A percentile compares a stretch with the other conserved stretches of the same genome.
Conservation (phyloP, 2,888 invertebrate genomes). For the Cephus nigrinus region DNA sequence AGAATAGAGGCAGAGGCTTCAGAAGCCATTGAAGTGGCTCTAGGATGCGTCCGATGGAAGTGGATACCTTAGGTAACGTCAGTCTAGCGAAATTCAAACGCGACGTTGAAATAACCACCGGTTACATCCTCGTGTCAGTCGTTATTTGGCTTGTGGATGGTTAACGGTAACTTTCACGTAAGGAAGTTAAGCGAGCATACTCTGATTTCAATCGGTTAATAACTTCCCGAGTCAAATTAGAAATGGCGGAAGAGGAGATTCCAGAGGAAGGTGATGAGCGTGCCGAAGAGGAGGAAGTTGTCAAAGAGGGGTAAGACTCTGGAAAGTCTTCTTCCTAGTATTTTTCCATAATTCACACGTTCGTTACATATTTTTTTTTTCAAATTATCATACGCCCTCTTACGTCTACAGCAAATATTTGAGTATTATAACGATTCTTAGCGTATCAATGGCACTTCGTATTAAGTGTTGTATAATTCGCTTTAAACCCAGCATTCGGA, state of each 20-base stretch:
- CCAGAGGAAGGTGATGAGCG: neutral
- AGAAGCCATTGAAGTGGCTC: conserved; percentile 46
- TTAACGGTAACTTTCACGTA: neutral
- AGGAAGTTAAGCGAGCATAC: neutral
- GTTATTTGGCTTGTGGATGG: neutral
- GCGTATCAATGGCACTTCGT: neutral
- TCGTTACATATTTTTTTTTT: neutral
- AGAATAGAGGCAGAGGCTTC: conserved; percentile 55
- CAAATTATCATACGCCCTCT: neutral
- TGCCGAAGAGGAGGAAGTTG: conserved; percentile 24
- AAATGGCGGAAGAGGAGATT: conserved; percentile 45
- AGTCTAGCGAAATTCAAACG: conserved; percentile 7
- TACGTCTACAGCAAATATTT: neutral
- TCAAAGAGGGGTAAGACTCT: conserved; percentile 43
- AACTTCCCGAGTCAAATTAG: neutral
- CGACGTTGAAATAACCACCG: neutral
- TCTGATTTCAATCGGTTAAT: neutral
- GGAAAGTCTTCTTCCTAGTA: neutral
- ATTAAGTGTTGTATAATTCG: neutral
- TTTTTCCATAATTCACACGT: neutral
- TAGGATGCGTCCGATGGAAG: neutral
- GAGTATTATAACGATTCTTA: neutral
- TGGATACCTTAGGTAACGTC: conserved; percentile 11
- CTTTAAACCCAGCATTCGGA: neutral
- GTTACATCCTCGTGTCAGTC: neutral